Evolutionary conservation across 2,888 invertebrate genomes (phyloP), one percentile per base, ranked within the genome.

Genomic region (Chirona hameri): DNA sequence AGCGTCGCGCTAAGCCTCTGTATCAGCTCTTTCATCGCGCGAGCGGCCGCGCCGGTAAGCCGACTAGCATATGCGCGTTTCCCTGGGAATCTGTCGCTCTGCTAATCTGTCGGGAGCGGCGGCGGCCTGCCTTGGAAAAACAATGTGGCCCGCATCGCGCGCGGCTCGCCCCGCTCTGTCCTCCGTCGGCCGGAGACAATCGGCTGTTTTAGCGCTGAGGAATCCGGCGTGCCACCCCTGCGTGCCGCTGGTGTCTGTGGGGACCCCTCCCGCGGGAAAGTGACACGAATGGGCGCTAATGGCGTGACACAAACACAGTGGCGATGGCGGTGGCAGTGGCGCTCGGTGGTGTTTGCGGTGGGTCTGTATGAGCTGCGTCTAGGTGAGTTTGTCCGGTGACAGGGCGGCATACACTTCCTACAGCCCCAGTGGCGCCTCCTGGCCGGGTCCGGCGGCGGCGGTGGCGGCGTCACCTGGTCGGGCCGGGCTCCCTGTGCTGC

Each of bases 41-140:
- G 27, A 2, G 29, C 52, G 15, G 10, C 52, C 52, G 18, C 52
- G 15, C 65, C 39, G 39, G 46, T 76, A 76, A 76, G 76, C 76
- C 76, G 76, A 76, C 76, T 76, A 76, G 72, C 72, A 31, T 31
- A 72, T 10, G 10, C 69, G 69, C 76, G 65, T 27, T 65, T 39
- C 76, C 76, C 39, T 7, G 76, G n/a, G n/a, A n/a, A n/a, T n/a
- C n/a, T n/a, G n/a, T n/a, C n/a, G 29, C 10, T 18, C 76, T 46
- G 21, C 76, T 76, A 76, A 76, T 76, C 76, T 46, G 76, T 24
- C 39, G 9, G 24, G 12, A 4, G 24, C 76, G 29, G 14, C 69
- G 39, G 76, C 21, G 39, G 39, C 15, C 12, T 3, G 76, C 46
- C 46, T 46, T 21, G 39, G 76, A 46, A 76, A 76, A 76, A 76